A percentile compares a stretch with the other conserved stretches of the same genome.
Evolutionary conservation across 2,113 vertebrate genomes (phyloP).

Genomic region (Neolamprologus sp.): DNA sequence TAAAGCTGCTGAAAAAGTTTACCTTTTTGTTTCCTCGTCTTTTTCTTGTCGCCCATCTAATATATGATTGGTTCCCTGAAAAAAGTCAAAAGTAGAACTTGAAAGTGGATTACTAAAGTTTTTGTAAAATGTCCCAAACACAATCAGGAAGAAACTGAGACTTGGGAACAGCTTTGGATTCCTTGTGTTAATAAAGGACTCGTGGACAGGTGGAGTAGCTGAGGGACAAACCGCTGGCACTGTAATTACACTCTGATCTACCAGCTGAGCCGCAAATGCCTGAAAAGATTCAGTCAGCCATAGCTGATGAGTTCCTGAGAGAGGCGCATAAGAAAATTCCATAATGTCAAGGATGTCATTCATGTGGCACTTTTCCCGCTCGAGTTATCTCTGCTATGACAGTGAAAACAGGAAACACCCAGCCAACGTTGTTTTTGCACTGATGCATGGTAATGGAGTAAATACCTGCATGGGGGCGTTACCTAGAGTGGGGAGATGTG

Average conservation of each 20-base stretch:
- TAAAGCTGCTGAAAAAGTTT: not conserved
- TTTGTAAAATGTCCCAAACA: not conserved
- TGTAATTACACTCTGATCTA: not conserved
- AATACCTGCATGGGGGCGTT: not conserved
- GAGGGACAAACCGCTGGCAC: not conserved
- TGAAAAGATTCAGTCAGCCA: not conserved
- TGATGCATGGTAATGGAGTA: not conserved
- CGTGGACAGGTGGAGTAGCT: not conserved
- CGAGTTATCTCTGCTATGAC: not conserved
- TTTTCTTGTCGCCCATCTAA: not conserved
- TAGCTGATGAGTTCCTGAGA: not conserved
- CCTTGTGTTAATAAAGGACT: not conserved
- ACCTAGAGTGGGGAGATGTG: accelerated
- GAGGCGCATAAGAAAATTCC: not conserved
- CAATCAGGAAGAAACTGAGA: not conserved
- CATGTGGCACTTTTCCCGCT: not conserved
- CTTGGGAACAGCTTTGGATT: not conserved
- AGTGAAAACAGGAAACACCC: not conserved
- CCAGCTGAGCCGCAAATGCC: not conserved
- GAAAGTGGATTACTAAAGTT: not conserved
- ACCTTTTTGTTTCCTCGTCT: not conserved
- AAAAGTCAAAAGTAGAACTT: not conserved
- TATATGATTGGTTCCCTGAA: accelerated
- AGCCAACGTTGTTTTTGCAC: not conserved
- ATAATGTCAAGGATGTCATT: not conserved